phyloP scores from a whole-genome alignment of 2,113 vertebrate genomes.

The Prolemur simus region DNA sequence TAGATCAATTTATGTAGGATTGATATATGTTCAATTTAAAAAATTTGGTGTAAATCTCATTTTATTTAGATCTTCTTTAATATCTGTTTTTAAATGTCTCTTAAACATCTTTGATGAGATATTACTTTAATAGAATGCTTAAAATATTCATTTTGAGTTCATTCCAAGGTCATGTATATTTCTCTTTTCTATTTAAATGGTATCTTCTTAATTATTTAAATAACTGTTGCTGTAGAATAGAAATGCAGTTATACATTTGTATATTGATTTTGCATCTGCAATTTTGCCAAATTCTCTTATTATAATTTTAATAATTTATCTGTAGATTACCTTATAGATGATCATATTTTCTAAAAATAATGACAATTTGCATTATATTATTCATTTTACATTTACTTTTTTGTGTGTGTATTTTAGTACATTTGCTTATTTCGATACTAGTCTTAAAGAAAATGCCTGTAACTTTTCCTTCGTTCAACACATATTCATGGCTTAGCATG shows the following conservation, averaged over 20 bases:
- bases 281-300: background rate
- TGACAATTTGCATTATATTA: background rate
- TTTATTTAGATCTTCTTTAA: background rate
- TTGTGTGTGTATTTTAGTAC: background rate
- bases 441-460: background rate
- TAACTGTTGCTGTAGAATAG: background rate
- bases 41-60: background rate
- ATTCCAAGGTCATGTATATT: background rate
- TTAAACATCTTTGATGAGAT: background rate
- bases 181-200: background rate
- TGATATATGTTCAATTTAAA: background rate
- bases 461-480: background rate
- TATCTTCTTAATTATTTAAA: background rate
- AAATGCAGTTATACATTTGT: background rate
- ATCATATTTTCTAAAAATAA: constrained; percentile 10
- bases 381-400: background rate
- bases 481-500: background rate
- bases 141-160: background rate
- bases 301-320: background rate
- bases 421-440: background rate
- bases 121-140: background rate
- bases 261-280: background rate
- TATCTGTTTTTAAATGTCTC: background rate
- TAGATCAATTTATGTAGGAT: background rate
- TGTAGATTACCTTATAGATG: background rate